A percentile compares a stretch with the other conserved stretches of the same genome.
Conservation (phyloP, 2,888 invertebrate species). For the Taphrorychus bicolor region DNA sequence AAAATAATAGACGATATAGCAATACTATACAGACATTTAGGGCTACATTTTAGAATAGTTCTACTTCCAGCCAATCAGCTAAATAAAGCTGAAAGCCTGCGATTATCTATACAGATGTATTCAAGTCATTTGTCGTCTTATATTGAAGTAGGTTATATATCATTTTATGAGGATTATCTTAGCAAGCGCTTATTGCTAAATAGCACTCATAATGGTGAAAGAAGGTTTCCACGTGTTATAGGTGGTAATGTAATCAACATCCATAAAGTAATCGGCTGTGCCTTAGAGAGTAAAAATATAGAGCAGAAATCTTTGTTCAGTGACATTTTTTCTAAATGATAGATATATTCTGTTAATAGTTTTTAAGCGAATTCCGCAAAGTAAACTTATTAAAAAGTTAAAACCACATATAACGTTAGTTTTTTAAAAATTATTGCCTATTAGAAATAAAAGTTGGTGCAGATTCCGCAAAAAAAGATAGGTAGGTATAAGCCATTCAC, state of each 20-base stretch:
- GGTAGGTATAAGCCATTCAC: too few species aligned
- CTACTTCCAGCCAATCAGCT: conserved; percentile 69
- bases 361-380: too few species aligned
- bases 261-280: conserved; percentile 76
- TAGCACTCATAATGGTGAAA: conserved; percentile 64
- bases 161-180: conserved; percentile 74
- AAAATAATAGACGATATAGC: conserved; percentile 63
- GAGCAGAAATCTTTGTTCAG: conserved; percentile 29
- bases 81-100: conserved; percentile 70
- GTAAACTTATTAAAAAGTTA: too few species aligned
- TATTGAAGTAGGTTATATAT: conserved; percentile 77
- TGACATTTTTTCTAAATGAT: conserved; percentile 32
- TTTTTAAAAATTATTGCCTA: too few species aligned
- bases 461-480: too few species aligned
- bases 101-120: conserved; percentile 77
- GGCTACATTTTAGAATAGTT: conserved; percentile 72
- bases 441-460: too few species aligned
- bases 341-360: too few species aligned
- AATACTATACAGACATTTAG: conserved; percentile 69
- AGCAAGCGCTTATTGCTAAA: conserved; percentile 80
- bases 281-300: conserved; percentile 68
- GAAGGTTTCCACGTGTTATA: conserved; percentile 71
- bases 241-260: conserved; percentile 77
- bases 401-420: too few species aligned
- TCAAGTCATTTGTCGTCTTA: conserved; percentile 69